Evolutionary conservation across 2,113 vertebrate species (phyloP).

Genomic region (Crotalus helleri): DNA sequence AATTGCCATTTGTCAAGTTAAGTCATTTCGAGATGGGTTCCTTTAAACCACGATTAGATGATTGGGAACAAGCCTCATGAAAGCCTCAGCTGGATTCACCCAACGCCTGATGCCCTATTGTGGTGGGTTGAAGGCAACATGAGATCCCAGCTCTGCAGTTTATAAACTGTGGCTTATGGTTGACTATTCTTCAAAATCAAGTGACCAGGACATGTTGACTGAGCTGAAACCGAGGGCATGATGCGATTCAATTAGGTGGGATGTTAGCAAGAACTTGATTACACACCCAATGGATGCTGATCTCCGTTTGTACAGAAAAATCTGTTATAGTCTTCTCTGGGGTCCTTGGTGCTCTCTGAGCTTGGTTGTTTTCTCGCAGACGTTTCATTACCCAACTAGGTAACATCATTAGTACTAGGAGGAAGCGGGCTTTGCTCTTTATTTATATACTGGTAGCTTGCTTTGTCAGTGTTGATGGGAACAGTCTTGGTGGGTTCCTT

Average conservation of each 20-base stretch:
- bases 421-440: too few species aligned
- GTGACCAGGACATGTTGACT: background rate
- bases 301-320: background rate
- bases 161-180: background rate
- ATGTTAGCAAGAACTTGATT: background rate
- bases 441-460: too few species aligned
- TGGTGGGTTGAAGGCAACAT: background rate
- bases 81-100: background rate
- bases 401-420: too few species aligned
- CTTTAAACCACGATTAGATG: background rate
- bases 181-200: background rate
- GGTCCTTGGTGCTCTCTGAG: too few species aligned
- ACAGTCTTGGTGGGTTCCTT: too few species aligned
- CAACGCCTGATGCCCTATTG: fast-evolving
- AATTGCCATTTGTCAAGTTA: background rate
- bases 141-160: background rate
- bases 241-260: background rate
- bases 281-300: background rate
- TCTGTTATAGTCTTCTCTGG: too few species aligned
- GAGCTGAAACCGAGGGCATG: too few species aligned
- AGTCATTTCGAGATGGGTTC: background rate
- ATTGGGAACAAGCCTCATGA: background rate
- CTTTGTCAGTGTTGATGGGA: too few species aligned
- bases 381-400: too few species aligned
- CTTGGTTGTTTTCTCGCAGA: too few species aligned